Evolutionary conservation across 2,113 vertebrate species (phyloP).

Genomic region (Malaclemys terrapin): DNA sequence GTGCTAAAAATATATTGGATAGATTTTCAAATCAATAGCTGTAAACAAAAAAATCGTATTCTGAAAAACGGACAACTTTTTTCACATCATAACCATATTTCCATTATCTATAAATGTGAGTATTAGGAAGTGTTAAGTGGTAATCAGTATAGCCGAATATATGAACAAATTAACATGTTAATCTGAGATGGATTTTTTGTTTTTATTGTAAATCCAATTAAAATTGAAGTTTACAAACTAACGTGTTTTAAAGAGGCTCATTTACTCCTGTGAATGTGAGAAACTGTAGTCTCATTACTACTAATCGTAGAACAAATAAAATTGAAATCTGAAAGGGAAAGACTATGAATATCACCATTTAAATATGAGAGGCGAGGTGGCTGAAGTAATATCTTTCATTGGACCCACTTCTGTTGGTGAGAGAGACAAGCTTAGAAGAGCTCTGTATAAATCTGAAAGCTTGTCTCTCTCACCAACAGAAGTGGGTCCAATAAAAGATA

Average conservation of each 20-base stretch:
- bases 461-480: background rate
- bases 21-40: rapidly evolving
- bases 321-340: background rate
- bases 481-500: background rate
- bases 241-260: rapidly evolving
- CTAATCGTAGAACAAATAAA: background rate
- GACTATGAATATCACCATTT: background rate
- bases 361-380: background rate
- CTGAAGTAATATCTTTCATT: background rate
- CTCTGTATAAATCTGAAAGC: background rate
- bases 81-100: background rate
- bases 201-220: background rate
- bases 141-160: background rate
- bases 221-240: background rate
- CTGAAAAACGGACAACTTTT: background rate
- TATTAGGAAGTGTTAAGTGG: background rate
- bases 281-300: rapidly evolving
- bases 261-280: background rate
- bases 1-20: background rate
- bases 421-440: background rate
- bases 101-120: background rate
- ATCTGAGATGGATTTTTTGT: background rate
- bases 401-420: background rate
- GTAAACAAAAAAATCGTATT: background rate
- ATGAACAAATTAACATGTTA: background rate